Conservation (phyloP, 2,888 invertebrate genomes). For the Zelleria hepariella region DNA sequence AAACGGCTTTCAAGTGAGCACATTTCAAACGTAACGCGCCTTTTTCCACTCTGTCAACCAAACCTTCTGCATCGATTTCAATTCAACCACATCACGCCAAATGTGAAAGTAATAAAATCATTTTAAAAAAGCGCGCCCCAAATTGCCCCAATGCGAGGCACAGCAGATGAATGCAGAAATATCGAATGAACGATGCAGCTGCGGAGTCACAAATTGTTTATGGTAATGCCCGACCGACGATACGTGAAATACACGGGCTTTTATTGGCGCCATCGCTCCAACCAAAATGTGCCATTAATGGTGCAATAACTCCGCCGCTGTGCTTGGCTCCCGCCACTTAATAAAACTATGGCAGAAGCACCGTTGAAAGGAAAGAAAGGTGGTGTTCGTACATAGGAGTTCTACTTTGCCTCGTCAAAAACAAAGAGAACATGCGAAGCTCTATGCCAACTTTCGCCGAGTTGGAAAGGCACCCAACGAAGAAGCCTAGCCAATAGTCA, state of each 20-base stretch:
- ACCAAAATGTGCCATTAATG: constrained; percentile 26
- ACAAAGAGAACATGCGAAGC: too few relatives aligned
- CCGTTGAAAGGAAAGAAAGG: too few relatives aligned
- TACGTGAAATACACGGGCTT: constrained; percentile 44
- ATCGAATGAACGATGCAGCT: constrained; percentile 41
- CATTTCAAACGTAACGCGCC: background rate
- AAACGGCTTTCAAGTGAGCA: too few relatives aligned
- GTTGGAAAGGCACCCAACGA: too few relatives aligned
- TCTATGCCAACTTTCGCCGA: too few relatives aligned
- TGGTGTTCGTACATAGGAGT: too few relatives aligned
- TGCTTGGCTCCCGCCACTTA: constrained; percentile 15
- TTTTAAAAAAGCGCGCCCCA: constrained; percentile 11
- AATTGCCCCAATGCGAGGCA: constrained; percentile 13
- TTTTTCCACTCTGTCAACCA: background rate
- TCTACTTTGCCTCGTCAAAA: too few relatives aligned
- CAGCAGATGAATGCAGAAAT: constrained; percentile 27
- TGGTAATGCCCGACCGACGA: constrained; percentile 40
- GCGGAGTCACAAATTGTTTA: constrained; percentile 54
- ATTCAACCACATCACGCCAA: too few relatives aligned
- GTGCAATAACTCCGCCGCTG: constrained; percentile 19
- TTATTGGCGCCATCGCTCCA: constrained; percentile 31
- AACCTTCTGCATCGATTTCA: background rate
- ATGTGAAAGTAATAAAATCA: constrained; percentile 5
- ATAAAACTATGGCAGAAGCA: constrained; percentile 3
- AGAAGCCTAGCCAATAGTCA: too few relatives aligned